phyloP scores from a whole-genome alignment of 2,888 invertebrate genomes.

The Tachystola acroxantha region DNA sequence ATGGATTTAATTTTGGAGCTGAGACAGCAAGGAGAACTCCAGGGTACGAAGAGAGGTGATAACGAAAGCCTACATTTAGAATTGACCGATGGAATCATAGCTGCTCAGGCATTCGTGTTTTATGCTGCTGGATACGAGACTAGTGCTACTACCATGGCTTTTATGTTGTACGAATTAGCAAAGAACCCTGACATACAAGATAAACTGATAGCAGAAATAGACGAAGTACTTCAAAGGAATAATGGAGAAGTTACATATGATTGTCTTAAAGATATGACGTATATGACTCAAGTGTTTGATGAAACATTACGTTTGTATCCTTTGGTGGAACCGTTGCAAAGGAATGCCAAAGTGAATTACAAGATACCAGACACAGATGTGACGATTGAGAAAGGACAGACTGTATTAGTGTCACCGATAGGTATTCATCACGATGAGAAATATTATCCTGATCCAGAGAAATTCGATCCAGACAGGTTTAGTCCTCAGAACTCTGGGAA shows the following conservation, averaged over 20 bases:
- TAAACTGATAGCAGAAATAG: slow-evolving; percentile 37
- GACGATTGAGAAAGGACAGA: slow-evolving; percentile 28
- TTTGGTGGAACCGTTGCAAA: slow-evolving; percentile 43
- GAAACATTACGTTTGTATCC: slow-evolving; percentile 65
- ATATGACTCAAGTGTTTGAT: slow-evolving; percentile 45
- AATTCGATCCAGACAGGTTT: slow-evolving; percentile 35
- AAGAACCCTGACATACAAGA: slow-evolving; percentile 41
- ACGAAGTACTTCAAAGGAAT: slow-evolving; percentile 30
- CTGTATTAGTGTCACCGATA: slow-evolving; percentile 30
- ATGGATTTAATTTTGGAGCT: slow-evolving; percentile 44
- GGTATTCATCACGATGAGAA: slow-evolving; percentile 48
- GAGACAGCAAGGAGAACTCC: slow-evolving; percentile 26
- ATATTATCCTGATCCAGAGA: slow-evolving; percentile 33
- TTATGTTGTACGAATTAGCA: slow-evolving; percentile 42
- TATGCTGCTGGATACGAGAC: slow-evolving; percentile 58
- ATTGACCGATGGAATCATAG: slow-evolving; percentile 29
- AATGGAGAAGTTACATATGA: slow-evolving; percentile 41
- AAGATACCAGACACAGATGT: slow-evolving; percentile 37
- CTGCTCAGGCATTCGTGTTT: slow-evolving; percentile 39
- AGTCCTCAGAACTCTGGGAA: slow-evolving; percentile 17
- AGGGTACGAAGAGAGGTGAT: slow-evolving; percentile 15
- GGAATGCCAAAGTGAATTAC: slow-evolving; percentile 39
- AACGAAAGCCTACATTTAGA: slow-evolving; percentile 19
- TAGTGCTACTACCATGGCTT: slow-evolving; percentile 45
- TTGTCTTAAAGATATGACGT: slow-evolving; percentile 38